phyloP scores from a whole-genome alignment of 2,797 vertebrate genomes.

The Telmatherina bonti region DNA sequence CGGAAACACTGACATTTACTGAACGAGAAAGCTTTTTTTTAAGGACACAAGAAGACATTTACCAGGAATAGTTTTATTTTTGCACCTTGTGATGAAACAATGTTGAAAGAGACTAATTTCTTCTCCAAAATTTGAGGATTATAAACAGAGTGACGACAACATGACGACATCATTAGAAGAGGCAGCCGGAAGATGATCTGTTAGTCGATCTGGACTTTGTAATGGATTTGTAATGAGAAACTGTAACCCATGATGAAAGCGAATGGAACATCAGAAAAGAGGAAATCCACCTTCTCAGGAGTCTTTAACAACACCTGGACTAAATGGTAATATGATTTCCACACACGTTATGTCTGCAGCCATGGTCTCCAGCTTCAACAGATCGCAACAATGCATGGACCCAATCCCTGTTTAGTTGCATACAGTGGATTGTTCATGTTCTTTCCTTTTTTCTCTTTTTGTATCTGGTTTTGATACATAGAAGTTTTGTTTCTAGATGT shows the following conservation, averaged over 20 bases:
- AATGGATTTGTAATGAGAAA: conserved; percentile 21
- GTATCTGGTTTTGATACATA: conserved; percentile 34
- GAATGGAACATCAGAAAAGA: conserved; percentile 30
- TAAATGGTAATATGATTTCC: conserved; percentile 26
- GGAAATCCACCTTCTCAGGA: conserved; percentile 18
- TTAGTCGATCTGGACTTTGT: conserved; percentile 21
- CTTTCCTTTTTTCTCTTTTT: not conserved
- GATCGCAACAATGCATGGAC: conserved; percentile 14
- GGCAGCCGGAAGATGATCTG: conserved; percentile 18
- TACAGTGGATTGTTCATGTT: conserved; percentile 6
- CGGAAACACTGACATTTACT: conserved; percentile 36
- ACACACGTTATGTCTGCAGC: conserved; percentile 8
- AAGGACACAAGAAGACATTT: conserved; percentile 8
- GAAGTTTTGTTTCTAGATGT: conserved; percentile 72
- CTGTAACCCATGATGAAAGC: conserved; percentile 27
- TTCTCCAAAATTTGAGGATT: conserved; percentile 29
- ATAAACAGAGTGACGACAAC: conserved; percentile 20
- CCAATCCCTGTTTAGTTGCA: not conserved
- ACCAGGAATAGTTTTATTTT: conserved; percentile 6
- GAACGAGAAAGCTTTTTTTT: conserved; percentile 26
- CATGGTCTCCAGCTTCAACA: not conserved
- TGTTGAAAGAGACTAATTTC: conserved; percentile 8
- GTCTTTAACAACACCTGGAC: conserved; percentile 18
- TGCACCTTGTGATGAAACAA: conserved; percentile 4
- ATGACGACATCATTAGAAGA: conserved; percentile 13